Base-by-base conservation (phyloP, 92 coral and sea anemone species). In the Palythoa grandiflora region DNA sequence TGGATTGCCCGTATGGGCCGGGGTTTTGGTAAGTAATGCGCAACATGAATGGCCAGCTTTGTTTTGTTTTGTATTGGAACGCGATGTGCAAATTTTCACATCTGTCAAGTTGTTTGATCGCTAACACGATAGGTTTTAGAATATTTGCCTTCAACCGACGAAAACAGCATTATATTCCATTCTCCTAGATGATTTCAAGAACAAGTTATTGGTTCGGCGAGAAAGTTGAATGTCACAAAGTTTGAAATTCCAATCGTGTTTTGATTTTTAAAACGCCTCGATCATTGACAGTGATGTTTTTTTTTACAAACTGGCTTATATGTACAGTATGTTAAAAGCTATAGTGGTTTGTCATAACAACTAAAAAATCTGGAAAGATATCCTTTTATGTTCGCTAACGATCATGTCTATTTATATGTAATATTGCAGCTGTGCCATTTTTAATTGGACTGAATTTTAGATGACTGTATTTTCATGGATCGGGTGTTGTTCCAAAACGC, bases 1-100 rank as follows among this genome's bases (percentile, higher is more conserved):
- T 38, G 98, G 98, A 15, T 87, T 95, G 15, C 98, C 98, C 15
- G 93, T 95, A 15, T 95, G 98, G 98, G 92, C 92, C 9, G 98
- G 98, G 61, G 90, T 93, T 72, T 77, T 94, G 86, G 98, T 93
- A 87, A 72, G 98, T 89, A 71, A 40, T 15, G 14, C 65, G 65
- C 19, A 59, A 20, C 16, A 15, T n/a, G 47, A 70, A 70, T 70
- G 47, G 9, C 13, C 10, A 20, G 16, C 6, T 38, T 70, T 65
- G 12, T 20, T 17, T n/a, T 13, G 37, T 66, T 28, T 37, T 10
- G 8, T 47, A 13, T 70, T 70, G 75, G 79, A 75, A 75, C 54
- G 79, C 20, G 79, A 75, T 16, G 16, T 4, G 68, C 8, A 19
- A 20, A 10, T 19, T 65, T 54, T 77, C 66, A 37, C 20, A 54